phyloP scores from a whole-genome alignment of 2,888 invertebrate species.

The Electrophaes corylata region DNA sequence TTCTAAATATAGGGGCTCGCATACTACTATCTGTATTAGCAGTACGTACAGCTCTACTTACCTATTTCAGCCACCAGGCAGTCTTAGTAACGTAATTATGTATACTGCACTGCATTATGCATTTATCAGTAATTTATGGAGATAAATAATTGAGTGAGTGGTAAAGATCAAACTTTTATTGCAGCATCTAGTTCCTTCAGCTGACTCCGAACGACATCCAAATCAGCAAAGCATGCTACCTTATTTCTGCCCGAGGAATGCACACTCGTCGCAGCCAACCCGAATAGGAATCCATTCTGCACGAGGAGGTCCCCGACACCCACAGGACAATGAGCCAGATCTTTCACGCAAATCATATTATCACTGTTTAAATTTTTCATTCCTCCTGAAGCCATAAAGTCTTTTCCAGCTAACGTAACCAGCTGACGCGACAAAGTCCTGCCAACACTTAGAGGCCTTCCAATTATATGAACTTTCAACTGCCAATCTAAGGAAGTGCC shows the following conservation, averaged over 20 bases:
- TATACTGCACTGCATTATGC: too few relatives aligned
- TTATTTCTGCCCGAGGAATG: constrained; percentile 49
- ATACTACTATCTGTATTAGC: too few relatives aligned
- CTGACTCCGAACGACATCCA: constrained; percentile 49
- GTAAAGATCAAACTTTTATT: constrained; percentile 21
- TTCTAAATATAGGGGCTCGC: too few relatives aligned
- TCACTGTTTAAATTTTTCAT: constrained; percentile 45
- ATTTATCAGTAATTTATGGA: neutral
- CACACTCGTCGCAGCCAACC: constrained; percentile 62
- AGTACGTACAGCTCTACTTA: too few relatives aligned
- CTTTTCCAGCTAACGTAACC: constrained; percentile 45
- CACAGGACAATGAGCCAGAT: constrained; percentile 61
- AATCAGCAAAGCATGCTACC: constrained; percentile 62
- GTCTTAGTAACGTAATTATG: too few relatives aligned
- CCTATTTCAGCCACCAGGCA: too few relatives aligned
- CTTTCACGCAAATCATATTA: constrained; percentile 61
- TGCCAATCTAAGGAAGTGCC: constrained; percentile 48
- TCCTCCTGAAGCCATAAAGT: constrained; percentile 1
- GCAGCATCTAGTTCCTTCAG: constrained; percentile 50
- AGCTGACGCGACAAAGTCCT: constrained; percentile 62
- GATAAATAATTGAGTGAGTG: neutral
- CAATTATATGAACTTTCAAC: constrained; percentile 55
- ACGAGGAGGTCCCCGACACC: constrained; percentile 67
- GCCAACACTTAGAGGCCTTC: constrained; percentile 56
- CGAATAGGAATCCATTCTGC: constrained; percentile 58